Percentiles rank a stretch among this genome's conserved stretches.
phyloP scores from a whole-genome alignment of 2,888 invertebrate genomes.

The Eudasyphora cyanicolor region DNA sequence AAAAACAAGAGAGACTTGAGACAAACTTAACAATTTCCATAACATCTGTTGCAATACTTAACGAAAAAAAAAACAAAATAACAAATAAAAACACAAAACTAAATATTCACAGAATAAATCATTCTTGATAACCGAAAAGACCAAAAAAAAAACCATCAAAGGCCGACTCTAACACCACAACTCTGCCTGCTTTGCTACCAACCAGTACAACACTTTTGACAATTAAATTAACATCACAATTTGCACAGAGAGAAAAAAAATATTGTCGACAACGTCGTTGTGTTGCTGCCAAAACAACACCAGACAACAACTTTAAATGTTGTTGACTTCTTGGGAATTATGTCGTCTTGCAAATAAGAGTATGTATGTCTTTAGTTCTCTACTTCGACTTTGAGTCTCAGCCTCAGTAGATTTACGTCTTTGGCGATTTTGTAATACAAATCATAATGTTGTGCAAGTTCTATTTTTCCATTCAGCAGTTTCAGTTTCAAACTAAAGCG shows the following conservation, averaged over 20 bases:
- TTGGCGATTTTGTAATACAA: conserved; percentile 56
- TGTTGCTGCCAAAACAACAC: neutral
- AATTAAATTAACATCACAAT: conserved; percentile 38
- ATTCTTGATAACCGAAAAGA: conserved; percentile 25
- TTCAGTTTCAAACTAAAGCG: neutral
- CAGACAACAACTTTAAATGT: conserved; percentile 33
- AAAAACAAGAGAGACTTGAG: neutral
- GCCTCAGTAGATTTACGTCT: neutral
- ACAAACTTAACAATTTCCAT: conserved; percentile 6
- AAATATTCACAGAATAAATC: conserved; percentile 30
- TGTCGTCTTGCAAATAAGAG: too few species aligned
- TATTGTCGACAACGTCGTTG: neutral
- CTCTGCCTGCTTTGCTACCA: neutral
- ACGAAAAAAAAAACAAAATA: neutral
- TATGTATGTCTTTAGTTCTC: neutral
- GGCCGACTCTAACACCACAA: neutral
- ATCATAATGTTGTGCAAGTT: conserved; percentile 63
- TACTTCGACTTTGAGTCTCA: neutral
- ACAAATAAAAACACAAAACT: neutral
- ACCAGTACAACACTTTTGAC: conserved; percentile 14
- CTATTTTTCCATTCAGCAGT: conserved; percentile 24
- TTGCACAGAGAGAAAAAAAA: conserved; percentile 3
- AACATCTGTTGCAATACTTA: conserved; percentile 24
- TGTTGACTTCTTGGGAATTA: conserved; percentile 57
- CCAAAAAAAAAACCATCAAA: neutral